Percentiles rank a stretch among this genome's conserved stretches.
Evolutionary conservation across 2,888 invertebrate species (phyloP).

Genomic region (Cheilosia impressa): DNA sequence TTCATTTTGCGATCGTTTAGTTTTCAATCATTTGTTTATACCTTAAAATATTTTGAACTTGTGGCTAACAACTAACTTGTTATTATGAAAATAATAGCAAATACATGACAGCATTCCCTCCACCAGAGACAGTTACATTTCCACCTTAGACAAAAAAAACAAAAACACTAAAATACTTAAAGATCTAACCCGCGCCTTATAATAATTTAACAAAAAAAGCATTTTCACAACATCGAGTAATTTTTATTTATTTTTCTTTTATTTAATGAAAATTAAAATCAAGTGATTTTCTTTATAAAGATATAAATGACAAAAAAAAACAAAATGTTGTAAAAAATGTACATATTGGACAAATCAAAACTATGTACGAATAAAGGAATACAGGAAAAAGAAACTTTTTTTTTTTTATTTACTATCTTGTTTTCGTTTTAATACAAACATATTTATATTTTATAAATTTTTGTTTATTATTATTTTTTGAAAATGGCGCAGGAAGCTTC

Average conservation of each 20-base stretch:
- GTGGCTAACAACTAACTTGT: too few relatives aligned
- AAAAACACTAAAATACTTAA: constrained; percentile 16
- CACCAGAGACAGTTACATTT: neutral
- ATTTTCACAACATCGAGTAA: constrained; percentile 51
- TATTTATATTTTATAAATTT: too few relatives aligned
- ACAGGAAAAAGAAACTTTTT: constrained; percentile 12
- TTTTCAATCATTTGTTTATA: too few relatives aligned
- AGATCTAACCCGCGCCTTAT: constrained; percentile 14
- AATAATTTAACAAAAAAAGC: constrained; percentile 47
- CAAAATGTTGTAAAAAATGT: constrained; percentile 48
- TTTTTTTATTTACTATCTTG: constrained; percentile 32
- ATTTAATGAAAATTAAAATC: constrained; percentile 51
- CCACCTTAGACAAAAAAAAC: neutral
- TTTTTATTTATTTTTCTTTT: constrained; percentile 20
- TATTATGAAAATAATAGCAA: too few relatives aligned
- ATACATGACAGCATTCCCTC: neutral
- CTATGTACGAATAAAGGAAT: constrained; percentile 48
- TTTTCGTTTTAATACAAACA: constrained; percentile 15
- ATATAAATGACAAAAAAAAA: constrained; percentile 33
- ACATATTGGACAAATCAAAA: constrained; percentile 64
- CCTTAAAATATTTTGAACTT: too few relatives aligned
- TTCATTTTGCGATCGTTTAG: too few relatives aligned
- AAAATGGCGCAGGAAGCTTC: constrained; percentile 66
- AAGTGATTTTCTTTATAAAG: constrained; percentile 54
- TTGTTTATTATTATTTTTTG: constrained; percentile 22